Evolutionary conservation across 2,113 vertebrate genomes (phyloP).

Genomic region (Platichthys stellatus): DNA sequence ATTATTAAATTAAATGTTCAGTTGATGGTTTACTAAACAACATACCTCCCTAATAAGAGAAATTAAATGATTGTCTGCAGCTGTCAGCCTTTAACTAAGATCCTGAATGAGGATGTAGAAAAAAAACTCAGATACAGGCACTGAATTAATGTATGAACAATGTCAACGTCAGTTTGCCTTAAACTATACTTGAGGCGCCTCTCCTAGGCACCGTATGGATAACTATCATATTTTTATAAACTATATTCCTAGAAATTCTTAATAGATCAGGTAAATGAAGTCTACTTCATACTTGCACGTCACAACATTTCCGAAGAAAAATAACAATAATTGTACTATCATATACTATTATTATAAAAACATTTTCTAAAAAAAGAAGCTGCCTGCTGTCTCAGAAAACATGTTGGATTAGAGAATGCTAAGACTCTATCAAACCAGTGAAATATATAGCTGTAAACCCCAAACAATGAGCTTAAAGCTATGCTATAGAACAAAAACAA

Average conservation of each 20-base stretch:
- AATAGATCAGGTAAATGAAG: neutral
- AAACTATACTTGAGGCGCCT: constrained; percentile 1
- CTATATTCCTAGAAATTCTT: neutral
- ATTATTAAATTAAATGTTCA: constrained; percentile 49
- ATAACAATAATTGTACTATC: no score
- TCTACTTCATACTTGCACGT: no score
- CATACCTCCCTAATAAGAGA: constrained; percentile 20
- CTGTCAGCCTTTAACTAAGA: constrained; percentile 11
- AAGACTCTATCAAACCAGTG: neutral
- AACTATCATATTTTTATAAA: constrained; percentile 15
- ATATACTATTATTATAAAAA: no score
- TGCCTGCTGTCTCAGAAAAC: neutral
- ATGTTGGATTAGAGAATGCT: neutral
- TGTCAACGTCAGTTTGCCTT: neutral
- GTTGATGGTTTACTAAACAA: constrained; percentile 25
- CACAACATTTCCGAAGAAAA: no score
- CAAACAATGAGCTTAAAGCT: neutral
- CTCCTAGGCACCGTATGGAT: constrained; percentile 5
- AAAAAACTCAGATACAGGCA: neutral
- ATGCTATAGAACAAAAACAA: neutral
- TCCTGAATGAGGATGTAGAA: neutral
- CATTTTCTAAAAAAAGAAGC: neutral
- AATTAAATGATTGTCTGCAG: constrained; percentile 22
- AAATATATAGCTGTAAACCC: neutral
- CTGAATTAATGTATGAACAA: no score